Evolutionary conservation across 1,140 invertebrate genomes (phyloP).

Genomic region (Procambarus clarkii): DNA sequence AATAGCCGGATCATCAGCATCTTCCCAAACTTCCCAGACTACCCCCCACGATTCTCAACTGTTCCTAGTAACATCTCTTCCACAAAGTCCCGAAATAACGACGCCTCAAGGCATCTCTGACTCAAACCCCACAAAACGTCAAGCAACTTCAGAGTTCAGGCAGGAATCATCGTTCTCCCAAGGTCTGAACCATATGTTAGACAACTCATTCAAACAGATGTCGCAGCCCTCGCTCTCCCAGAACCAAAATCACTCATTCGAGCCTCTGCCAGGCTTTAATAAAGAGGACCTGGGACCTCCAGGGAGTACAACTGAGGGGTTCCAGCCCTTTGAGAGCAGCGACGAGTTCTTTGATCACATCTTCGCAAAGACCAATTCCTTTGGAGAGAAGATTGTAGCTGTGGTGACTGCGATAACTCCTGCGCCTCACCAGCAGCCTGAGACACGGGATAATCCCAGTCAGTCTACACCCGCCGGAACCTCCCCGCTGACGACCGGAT

Average conservation of each 20-base stretch:
- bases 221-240: neutral
- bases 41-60: no score
- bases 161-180: neutral
- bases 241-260: neutral
- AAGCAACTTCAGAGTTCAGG: no score
- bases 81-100: no score
- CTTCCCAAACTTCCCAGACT: neutral
- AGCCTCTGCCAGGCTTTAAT: neutral
- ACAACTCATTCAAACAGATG: neutral
- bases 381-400: slow-evolving; percentile 18
- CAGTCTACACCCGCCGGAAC: neutral
- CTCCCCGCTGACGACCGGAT: neutral
- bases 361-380: neutral
- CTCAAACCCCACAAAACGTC: no score
- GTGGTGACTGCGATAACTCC: neutral
- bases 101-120: no score
- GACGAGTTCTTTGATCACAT: slow-evolving; percentile 22
- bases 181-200: neutral
- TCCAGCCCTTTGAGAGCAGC: slow-evolving; percentile 22
- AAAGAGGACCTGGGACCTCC: neutral
- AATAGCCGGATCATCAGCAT: neutral
- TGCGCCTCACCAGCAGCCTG: no score
- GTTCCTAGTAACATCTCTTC: no score
- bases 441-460: no score
- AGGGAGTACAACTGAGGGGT: neutral